Evolutionary conservation across 2,888 invertebrate species (phyloP).

Genomic region (Dryomyza anilis): DNA sequence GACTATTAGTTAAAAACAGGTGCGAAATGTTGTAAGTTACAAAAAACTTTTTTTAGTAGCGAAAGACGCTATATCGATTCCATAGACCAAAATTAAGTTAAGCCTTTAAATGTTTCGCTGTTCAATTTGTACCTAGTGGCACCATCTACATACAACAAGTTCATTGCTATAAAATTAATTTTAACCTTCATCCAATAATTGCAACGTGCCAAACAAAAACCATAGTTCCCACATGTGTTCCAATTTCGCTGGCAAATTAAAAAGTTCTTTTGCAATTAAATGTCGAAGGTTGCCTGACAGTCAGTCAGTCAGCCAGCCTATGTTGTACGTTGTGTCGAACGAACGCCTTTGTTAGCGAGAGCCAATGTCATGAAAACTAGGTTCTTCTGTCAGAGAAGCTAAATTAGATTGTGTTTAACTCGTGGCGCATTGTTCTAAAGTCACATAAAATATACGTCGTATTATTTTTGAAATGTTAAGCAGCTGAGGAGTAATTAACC

Average conservation of each 20-base stretch:
- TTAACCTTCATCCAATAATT: slow-evolving; percentile 19
- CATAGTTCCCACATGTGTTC: slow-evolving; percentile 57
- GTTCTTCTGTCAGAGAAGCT: slow-evolving; percentile 23
- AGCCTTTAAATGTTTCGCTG: too few relatives aligned
- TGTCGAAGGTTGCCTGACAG: slow-evolving; percentile 16
- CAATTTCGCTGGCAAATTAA: slow-evolving; percentile 43
- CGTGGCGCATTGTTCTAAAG: neutral
- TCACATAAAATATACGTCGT: too few relatives aligned
- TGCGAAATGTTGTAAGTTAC: too few relatives aligned
- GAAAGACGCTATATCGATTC: too few relatives aligned
- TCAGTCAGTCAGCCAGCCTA: neutral
- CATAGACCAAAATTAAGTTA: too few relatives aligned
- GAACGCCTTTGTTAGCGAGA: slow-evolving; percentile 31
- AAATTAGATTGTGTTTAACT: neutral
- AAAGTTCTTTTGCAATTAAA: slow-evolving; percentile 21
- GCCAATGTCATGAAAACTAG: slow-evolving; percentile 43
- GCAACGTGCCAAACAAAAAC: slow-evolving; percentile 38
- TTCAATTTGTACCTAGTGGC: too few relatives aligned
- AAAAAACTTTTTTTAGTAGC: too few relatives aligned
- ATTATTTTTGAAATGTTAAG: slow-evolving; percentile 4
- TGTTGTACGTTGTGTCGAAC: neutral
- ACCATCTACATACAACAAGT: slow-evolving; percentile 46
- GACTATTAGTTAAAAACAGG: too few relatives aligned
- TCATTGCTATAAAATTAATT: slow-evolving; percentile 43
- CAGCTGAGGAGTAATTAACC: slow-evolving; percentile 16